A percentile compares a stretch with the other conserved stretches of the same genome.
Evolutionary conservation across 2,113 vertebrate species (phyloP).

Genomic region (Sander lucioperca): DNA sequence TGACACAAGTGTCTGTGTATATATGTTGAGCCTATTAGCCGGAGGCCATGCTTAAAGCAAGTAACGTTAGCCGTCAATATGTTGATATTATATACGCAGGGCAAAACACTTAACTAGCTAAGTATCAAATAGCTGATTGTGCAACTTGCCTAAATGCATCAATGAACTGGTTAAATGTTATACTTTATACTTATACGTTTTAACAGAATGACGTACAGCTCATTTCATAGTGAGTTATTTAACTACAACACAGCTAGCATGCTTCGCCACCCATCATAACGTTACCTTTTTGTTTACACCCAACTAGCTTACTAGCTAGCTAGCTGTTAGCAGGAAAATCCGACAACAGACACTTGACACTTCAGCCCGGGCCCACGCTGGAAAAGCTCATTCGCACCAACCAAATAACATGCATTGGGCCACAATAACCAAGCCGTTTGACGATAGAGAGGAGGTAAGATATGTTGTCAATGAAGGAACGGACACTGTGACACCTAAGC

Average conservation of each 20-base stretch:
- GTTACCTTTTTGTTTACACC: conserved; percentile 74
- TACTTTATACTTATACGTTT: no score
- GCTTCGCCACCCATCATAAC: neutral
- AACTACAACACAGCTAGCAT: neutral
- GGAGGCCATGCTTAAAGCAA: neutral
- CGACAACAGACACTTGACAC: conserved; percentile 27
- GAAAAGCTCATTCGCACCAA: conserved; percentile 62
- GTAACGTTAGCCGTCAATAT: neutral
- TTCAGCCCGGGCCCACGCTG: conserved; percentile 75
- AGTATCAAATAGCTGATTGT: no score
- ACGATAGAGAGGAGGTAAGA: neutral
- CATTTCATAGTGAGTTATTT: neutral
- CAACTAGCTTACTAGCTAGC: conserved; percentile 45
- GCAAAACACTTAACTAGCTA: no score
- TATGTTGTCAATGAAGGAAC: conserved; percentile 24
- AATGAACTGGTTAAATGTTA: no score
- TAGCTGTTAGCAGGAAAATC: conserved; percentile 67
- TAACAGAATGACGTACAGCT: neutral
- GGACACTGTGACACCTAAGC: neutral
- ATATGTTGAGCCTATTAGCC: neutral
- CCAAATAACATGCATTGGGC: conserved; percentile 65
- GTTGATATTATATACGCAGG: neutral
- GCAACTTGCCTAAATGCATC: neutral
- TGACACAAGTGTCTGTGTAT: no score
- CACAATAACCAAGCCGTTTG: neutral